Evolutionary conservation across 2,888 invertebrate species (phyloP).

Genomic region (Petrolisthes cinctipes): DNA sequence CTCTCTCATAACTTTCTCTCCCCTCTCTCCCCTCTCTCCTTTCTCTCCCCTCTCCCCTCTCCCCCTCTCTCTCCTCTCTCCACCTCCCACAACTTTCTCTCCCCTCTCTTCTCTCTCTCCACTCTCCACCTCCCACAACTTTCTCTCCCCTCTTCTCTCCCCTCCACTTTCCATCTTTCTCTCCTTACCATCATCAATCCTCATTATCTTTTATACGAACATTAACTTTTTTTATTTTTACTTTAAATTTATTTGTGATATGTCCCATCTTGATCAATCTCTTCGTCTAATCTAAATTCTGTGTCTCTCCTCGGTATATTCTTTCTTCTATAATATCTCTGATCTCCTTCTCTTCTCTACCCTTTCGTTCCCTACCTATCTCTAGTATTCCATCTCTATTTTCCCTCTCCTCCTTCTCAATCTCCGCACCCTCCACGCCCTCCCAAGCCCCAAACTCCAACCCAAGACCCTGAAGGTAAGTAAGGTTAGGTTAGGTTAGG

Average conservation of each 20-base stretch:
- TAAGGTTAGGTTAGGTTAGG: neutral
- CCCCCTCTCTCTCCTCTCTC: neutral
- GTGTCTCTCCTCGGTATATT: no score
- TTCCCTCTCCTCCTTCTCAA: neutral
- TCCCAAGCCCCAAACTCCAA: no score
- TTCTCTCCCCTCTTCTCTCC: neutral
- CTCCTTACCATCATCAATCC: neutral
- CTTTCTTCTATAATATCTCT: no score
- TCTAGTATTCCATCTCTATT: neutral
- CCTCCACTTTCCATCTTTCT: constrained; percentile 2
- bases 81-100: neutral
- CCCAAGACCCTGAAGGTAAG: neutral
- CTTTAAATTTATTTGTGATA: no score
- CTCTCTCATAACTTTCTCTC: neutral
- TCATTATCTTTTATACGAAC: neutral
- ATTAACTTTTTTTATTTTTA: no score
- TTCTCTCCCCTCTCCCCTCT: neutral
- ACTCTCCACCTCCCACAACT: neutral
- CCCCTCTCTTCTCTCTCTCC: neutral
- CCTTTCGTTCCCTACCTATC: neutral
- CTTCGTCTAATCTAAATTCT: no score
- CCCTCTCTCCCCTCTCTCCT: neutral
- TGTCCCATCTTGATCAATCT: no score
- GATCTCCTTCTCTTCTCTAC: neutral
- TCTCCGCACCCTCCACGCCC: neutral